phyloP scores from a whole-genome alignment of 2,113 vertebrate genomes.

The Dendrocopos noguchii region DNA sequence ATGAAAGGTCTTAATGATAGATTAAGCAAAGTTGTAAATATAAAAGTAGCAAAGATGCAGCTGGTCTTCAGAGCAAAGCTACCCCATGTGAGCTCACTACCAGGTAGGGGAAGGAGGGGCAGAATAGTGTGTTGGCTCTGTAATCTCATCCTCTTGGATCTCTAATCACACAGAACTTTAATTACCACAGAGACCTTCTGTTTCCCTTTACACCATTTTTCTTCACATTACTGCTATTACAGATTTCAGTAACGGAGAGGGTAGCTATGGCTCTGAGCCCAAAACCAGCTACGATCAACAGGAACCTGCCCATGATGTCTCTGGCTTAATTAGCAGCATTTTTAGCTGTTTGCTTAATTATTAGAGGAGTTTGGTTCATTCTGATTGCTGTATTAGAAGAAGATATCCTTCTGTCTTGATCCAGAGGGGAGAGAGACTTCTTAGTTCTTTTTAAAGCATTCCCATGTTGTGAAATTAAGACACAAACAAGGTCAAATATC shows the following conservation, averaged over 20 bases:
- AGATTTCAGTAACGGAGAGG: not conserved
- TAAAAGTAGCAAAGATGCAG: not conserved
- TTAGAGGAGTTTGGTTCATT: not conserved
- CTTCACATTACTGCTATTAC: not conserved
- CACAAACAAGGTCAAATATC: too few relatives aligned
- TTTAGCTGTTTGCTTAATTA: not conserved
- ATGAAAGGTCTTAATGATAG: not conserved
- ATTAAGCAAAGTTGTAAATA: not conserved
- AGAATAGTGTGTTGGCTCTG: not conserved
- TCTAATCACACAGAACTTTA: not conserved
- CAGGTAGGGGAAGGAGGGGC: not conserved
- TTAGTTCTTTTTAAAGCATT: too few relatives aligned
- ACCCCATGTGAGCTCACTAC: not conserved
- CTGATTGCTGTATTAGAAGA: not conserved
- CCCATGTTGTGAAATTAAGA: too few relatives aligned
- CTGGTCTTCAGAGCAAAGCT: not conserved
- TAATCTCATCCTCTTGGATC: not conserved
- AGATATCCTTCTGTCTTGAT: not conserved
- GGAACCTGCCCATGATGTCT: not conserved
- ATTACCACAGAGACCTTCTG: not conserved
- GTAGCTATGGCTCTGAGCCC: not conserved
- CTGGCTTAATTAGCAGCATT: not conserved
- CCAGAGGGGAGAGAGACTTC: too few relatives aligned
- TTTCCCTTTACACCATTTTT: not conserved
- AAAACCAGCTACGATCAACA: constrained; percentile 3